phyloP scores from a whole-genome alignment of 2,113 vertebrate genomes.

The Merops nubicus region DNA sequence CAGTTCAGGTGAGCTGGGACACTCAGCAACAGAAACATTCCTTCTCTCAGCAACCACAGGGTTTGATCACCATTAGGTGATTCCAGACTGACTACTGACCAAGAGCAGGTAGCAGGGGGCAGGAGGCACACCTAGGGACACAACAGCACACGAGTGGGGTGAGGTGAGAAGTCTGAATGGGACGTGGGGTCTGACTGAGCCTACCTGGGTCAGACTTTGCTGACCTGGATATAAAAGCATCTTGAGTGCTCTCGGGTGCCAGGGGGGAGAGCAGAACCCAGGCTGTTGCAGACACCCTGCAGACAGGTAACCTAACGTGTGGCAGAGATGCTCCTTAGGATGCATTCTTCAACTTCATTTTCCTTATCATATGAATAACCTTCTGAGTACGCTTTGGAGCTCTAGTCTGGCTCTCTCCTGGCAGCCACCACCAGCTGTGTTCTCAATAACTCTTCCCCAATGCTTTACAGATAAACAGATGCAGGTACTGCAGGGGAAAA shows the following conservation, averaged over 20 bases:
- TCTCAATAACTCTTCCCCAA: background rate
- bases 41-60: background rate
- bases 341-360: background rate
- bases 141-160: accelerated
- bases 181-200: background rate
- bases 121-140: background rate
- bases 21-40: background rate
- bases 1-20: background rate
- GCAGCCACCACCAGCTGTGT: background rate
- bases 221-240: too few relatives aligned
- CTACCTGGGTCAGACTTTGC: background rate
- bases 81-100: background rate
- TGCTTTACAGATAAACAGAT: background rate
- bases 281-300: background rate
- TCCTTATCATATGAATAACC: background rate
- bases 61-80: accelerated
- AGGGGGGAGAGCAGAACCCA: background rate
- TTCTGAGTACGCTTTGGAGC: background rate
- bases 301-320: background rate
- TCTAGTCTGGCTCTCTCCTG: background rate
- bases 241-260: background rate
- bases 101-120: background rate
- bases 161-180: background rate
- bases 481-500: background rate
- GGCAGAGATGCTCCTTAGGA: background rate